Base-by-base conservation (phyloP, 2,797 vertebrate species). In the Pseudomugil tenellus region DNA sequence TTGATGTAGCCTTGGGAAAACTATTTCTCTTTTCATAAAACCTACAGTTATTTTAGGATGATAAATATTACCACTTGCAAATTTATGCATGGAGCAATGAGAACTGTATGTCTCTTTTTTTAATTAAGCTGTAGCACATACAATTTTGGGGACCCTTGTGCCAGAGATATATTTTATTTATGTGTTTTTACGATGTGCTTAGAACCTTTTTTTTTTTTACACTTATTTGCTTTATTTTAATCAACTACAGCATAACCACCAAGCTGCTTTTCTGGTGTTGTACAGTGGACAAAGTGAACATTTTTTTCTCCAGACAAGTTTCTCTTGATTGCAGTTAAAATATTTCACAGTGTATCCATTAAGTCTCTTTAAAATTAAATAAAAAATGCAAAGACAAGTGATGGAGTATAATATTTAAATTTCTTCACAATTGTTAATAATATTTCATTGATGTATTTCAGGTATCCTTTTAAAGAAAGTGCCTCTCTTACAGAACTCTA, bases 1-100 rank as follows among this genome's bases (percentile, higher is more conserved):
- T 57, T 58, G 16, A 62, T 60, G 23, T 55, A 31, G 52, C 39
- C 0, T n/a, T 53, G 43, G n/a, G 37, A 53, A 54, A 54, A 6
- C 3, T 17, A 2, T 63, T 26, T 21, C 2, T 26, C n/a, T 48
- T 55, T 31, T 34, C 19, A 31, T 39, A 48, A 70, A 67, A 48
- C 43, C 12, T 7, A 23, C 2, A 17, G 26, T 58, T 43, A 56
- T 43, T 53, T 29, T 28, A 32, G 35, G n/a, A 19, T 52, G 23
- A 58, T 53, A 39, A 16, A 39, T 39, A 48, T 11, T 4, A 28
- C 4, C 32, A 28, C 17, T 32, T 23, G 39, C 43, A 54, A 41
- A 69, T 29, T 51, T 13, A 32, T 11, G 19, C 4, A 6, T 21
- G n/a, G 14, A 13, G 46, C 29, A 51, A 35, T 57, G 14, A 43